Evolutionary conservation across 2,888 invertebrate species (phyloP), one percentile per base, ranked within the genome.

Genomic region (Clistopyga incitator): DNA sequence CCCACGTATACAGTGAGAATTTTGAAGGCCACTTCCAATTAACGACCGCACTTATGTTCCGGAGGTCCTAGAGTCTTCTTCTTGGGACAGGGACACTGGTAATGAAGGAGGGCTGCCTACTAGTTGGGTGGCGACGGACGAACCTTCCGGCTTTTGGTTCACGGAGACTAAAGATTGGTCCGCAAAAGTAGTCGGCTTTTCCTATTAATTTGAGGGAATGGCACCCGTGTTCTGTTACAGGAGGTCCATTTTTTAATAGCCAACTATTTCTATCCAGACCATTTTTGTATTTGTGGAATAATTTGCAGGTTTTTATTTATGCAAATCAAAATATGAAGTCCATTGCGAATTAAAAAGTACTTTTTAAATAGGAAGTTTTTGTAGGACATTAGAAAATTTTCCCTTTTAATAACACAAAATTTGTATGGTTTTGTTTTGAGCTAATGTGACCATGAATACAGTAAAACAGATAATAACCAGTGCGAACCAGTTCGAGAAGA

Each of bases 31-130:
- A 59, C 23, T 65, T 54, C 42, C 29, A 38, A 52, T 56, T 61
- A 50, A 77, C 29, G 65, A 47, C 71, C 50, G 65, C 65, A 25
- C 65, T 81, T 25, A 59, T 25, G 65, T 70, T 15, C 59, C 38
- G 45, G 45, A 25, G 47, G 45, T 68, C 61, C 68, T 20, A n/a
- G 54, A 20, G 42, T 52, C 20, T 65, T 75, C 20, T 65, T 75
- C 61, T 64, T 13, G 54, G 78, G 56, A 74, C 54, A 47, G 18
- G 70, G 70, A 81, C 38, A 59, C 54, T 72, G 67, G 20, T 72
- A 78, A 77, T 77, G 67, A 52, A 61, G 56, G 77, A 59, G 23
- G 50, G 20, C 54, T 15, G 10, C 38, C 38, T 13, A 25, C 59
- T 29, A 56, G 38, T 25, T 67, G 77, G 72, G 29, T 78, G 67